These are phyloP conservation scores for Saimiri boliviensis DNA, from an alignment of 2,113 vertebrate genomes.

Conservation along the genomic window DNA sequence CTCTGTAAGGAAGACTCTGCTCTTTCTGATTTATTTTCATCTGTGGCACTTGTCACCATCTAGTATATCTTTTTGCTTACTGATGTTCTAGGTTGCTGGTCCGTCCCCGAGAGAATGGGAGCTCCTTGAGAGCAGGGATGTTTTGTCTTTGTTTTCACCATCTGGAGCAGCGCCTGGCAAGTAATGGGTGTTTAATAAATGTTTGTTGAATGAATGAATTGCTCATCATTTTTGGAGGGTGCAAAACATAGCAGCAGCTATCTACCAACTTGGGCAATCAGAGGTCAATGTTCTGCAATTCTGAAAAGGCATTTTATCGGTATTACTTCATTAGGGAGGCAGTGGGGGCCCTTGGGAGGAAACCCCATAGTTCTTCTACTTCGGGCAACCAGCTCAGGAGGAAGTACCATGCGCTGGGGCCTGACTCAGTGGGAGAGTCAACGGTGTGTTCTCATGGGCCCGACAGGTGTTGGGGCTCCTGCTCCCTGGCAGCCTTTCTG, in stretches of 20 bases:
- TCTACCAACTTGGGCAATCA: background rate
- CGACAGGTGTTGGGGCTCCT: too few species aligned
- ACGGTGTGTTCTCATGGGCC: background rate
- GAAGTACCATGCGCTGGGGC: background rate
- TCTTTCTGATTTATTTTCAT: background rate
- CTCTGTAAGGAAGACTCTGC: background rate
- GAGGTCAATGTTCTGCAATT: background rate
- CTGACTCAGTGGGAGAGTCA: background rate
- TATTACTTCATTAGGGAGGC: background rate
- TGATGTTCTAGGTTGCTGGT: background rate
- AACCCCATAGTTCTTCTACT: too few species aligned
- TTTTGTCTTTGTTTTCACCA: background rate
- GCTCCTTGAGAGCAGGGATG: constrained; percentile 12
- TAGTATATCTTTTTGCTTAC: background rate
- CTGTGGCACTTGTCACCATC: background rate
- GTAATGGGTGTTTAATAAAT: background rate
- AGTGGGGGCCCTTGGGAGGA: background rate
- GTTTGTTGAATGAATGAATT: background rate
- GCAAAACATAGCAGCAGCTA: background rate
- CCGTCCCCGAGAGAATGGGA: background rate
- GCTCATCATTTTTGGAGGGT: constrained; percentile 12
- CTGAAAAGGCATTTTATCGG: background rate
- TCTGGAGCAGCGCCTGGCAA: background rate
- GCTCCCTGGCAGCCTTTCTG: background rate
- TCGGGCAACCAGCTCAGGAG: background rate